Base-by-base conservation (phyloP, 2,888 invertebrate genomes). In the Parnassius orleans region DNA sequence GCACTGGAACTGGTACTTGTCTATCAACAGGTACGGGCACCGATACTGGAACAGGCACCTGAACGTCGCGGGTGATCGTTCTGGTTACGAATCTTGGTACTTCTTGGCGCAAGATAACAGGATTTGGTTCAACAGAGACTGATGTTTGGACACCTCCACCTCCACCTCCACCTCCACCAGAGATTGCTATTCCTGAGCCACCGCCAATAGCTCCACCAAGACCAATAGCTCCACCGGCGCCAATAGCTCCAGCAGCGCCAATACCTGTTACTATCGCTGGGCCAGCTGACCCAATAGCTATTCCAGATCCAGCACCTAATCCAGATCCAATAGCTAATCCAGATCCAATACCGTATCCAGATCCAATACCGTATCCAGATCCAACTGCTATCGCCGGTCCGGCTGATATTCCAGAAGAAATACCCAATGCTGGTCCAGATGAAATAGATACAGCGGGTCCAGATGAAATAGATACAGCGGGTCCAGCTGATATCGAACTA, bases 1-100 rank as follows among this genome's bases (percentile, higher is more conserved):
- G 84, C 3, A 92, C 90, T 2, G 92, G 93, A 2, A 91, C 84
- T 1, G 92, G 92, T 1, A 92, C 86, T 66, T 83, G 87, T 10
- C 87, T 80, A 53, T 90, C 90, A 0, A 92, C 87, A 3, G 76
- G 74, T 7, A 79, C 76, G 7, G 77, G 76, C 0, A 81, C 80
- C 3, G 80, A 77, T 2, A 80, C 76, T 60, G 78, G 77, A 0
- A 77, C 83, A 1, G 90, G 87, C 2, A 89, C 84, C 73, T 88
- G 90, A 0, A 90, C 84, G 65, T 90, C 79, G 46, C 86, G 80
- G 0, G 90, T 91, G 61, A 92, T 86, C 0, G 91, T 91, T 61
- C 90, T 82, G 1, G 90, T 90, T 61, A 91, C 87, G 66, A 75
- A 90, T 55, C 89, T 81, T 1, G 90, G 90, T 2, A 90, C 82